These are phyloP conservation scores for Serripes groenlandicus DNA, from an alignment of 2,888 invertebrate species.

Conservation along the genomic window DNA sequence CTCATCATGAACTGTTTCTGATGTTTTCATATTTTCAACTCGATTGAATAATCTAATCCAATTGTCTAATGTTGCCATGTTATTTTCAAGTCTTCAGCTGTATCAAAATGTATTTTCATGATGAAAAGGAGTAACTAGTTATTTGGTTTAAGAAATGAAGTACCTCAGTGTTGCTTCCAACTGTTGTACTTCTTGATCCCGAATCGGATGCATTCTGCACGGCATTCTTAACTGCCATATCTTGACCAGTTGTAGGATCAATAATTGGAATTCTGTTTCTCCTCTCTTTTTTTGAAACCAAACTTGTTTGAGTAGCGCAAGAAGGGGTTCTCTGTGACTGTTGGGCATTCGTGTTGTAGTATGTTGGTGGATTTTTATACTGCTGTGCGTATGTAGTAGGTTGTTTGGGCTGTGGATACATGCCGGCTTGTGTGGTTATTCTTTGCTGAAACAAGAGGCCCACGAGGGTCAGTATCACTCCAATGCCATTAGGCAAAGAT, in stretches of 20 bases:
- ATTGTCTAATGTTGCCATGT: no score
- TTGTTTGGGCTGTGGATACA: slow-evolving; percentile 46
- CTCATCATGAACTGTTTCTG: no score
- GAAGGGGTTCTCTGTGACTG: slow-evolving; percentile 28
- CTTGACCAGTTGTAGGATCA: slow-evolving; percentile 77
- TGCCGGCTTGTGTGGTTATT: slow-evolving; percentile 47
- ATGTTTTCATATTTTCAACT: no score
- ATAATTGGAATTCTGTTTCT: slow-evolving; percentile 68
- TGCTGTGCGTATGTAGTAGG: slow-evolving; percentile 43
- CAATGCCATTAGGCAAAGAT: no score
- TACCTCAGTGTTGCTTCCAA: no score
- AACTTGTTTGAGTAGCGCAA: slow-evolving; percentile 14
- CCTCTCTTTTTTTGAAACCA: slow-evolving; percentile 60
- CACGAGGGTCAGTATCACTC: no score
- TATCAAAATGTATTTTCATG: no score
- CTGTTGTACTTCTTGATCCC: slow-evolving; percentile 68
- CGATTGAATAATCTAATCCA: no score
- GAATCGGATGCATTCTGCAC: slow-evolving; percentile 48
- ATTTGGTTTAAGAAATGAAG: no score
- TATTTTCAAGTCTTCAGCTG: no score
- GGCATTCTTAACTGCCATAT: slow-evolving; percentile 70
- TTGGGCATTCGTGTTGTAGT: slow-evolving; percentile 6
- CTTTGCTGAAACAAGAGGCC: no score
- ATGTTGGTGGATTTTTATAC: slow-evolving; percentile 44
- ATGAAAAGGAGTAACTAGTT: no score